Base-by-base conservation (phyloP, 2,888 invertebrate genomes). In the Hypolimnas misippus region DNA sequence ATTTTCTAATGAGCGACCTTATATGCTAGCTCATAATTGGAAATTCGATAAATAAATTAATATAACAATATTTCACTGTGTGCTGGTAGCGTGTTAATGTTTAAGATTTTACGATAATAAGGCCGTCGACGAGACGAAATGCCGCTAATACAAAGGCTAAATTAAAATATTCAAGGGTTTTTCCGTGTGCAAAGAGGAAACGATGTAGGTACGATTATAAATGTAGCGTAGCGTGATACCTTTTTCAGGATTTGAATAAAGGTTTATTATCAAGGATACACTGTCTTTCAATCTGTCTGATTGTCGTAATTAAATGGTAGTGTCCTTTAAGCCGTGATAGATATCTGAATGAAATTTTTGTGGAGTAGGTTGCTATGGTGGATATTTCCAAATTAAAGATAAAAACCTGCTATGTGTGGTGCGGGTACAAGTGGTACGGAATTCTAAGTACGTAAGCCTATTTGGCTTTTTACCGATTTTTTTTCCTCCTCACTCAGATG, bases 131-230 rank as follows among this genome's bases (percentile, higher is more conserved):
- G 42, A 52, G 14, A 46, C 19, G 38, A n/a, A 49, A 53, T 46
- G 21, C 42, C 29, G 38, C 49, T 54, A 42, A 19, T 21, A 40
- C 33, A 19, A 16, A 50, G 14, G 53, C 21, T 40, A 31, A 57
- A 57, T 62, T 57, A 53, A 57, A 57, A 54, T 57, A 62, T 62
- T 62, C 53, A 62, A 40, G 38, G 52, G 25, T 57, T 19, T 57
- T 40, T 29, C 19, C 49, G 46, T 53, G 52, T 21, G 56, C 56
- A 35, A 46, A 38, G 21, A n/a, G 19, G 14, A 3, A 35, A 52
- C 35, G 51, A 17, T 17, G 42, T 42, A 35, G 35, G 25, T 40
- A 14, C n/a, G 12, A 25, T 51, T 50, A 21, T 57, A 6, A 52
- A 25, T 16, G 14, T 25, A 14, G 10, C 12, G 10, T 8, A 49